phyloP scores from a whole-genome alignment of 2,113 vertebrate species.

The Hippolais icterina region DNA sequence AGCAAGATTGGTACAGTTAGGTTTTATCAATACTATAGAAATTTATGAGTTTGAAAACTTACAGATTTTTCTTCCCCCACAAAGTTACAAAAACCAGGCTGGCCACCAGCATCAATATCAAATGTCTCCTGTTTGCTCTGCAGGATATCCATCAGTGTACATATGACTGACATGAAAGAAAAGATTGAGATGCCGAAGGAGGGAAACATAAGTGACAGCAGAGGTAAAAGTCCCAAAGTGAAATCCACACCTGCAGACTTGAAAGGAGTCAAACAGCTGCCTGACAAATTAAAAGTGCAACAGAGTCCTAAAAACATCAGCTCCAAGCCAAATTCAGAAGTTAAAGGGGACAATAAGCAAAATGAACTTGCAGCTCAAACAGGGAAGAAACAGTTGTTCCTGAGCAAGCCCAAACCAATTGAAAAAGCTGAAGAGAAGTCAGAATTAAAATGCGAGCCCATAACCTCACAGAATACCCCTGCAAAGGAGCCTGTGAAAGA shows the following conservation, averaged over 20 bases:
- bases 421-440: conserved; percentile 13
- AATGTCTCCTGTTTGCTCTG: background rate
- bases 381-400: background rate
- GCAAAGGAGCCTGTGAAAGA: background rate
- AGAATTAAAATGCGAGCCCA: background rate
- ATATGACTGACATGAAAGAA: conserved; percentile 36
- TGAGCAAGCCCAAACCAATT: background rate
- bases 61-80: background rate
- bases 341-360: background rate
- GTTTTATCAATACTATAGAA: background rate
- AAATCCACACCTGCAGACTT: background rate
- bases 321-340: background rate
- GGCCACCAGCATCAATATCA: background rate
- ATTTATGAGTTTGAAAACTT: background rate
- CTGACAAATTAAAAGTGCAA: background rate
- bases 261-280: background rate
- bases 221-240: background rate
- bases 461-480: background rate
- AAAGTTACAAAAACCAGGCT: background rate
- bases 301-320: background rate
- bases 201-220: background rate
- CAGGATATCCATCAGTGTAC: conserved; percentile 61
- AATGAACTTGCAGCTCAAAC: background rate
- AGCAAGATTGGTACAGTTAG: background rate
- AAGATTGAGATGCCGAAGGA: background rate